Base-by-base conservation (phyloP, 2,113 vertebrate genomes). In the Motacilla tschutschensis region DNA sequence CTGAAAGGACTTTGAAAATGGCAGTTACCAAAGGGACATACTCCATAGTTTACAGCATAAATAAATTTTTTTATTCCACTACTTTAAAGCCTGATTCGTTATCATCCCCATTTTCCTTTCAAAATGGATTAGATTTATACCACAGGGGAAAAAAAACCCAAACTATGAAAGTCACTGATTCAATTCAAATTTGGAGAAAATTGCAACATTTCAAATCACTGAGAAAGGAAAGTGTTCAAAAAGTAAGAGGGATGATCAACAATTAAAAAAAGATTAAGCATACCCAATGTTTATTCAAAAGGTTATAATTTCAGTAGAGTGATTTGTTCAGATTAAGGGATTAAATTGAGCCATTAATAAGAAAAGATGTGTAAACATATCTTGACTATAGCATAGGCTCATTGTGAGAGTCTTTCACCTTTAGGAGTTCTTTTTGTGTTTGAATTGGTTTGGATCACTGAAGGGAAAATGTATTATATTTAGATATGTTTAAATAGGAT, bases 71-170 rank as follows among this genome's bases (percentile, higher is more conserved):
- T 91, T 72, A 77, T 93, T 65, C 13, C 1, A 0, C 62, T 74
- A 20, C 76, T 93, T 90, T 83, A 75, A 92, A 89, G 33, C 74
- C 53, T 85, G 44, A 15, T 73, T 95, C 3, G 6, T 95, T 92
- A 95, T 40, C 31, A 77, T 75, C 76, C 31, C 47, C 18, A 40
- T 74, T 93, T 91, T 93, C 71, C 51, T 93, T 87, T 84, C 87
- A 90, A 82, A 93, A 94, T 89, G 77, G 60, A 65, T 93, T 91
- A 83, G 80, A 93, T 86, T 85, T 86, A 85, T 91, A 83, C 66
- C 69, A 89, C 33, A n/a, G 91, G 60, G 63, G 1, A 0, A 17
- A 69, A 73, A 35, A 63, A 85, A n/a, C 8, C 9, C 29, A 70
- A 69, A 31, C 31, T 50, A 72, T 31, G 43, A 36, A 81, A 86